Conservation (phyloP, 1,140 invertebrate species). For the Drosophila mojavensis region DNA sequence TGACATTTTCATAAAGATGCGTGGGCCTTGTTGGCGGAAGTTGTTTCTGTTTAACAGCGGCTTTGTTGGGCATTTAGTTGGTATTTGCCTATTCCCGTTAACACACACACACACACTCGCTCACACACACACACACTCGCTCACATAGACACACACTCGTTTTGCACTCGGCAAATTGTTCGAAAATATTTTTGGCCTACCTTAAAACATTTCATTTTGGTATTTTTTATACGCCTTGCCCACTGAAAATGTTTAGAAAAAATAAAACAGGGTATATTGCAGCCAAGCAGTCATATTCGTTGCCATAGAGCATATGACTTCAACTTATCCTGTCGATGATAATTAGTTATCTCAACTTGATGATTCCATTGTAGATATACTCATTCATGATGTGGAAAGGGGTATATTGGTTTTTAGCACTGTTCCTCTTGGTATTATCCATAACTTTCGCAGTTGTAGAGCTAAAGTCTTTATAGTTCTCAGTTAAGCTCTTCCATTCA, state of each 20-base stretch:
- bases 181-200: conserved; percentile 75
- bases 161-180: conserved; percentile 39
- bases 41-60: not conserved
- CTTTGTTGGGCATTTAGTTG: conserved; percentile 47
- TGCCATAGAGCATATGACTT: too few relatives aligned
- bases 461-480: too few relatives aligned
- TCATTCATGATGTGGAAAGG: too few relatives aligned
- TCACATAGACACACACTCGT: conserved; percentile 24
- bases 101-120: conserved; percentile 15
- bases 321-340: too few relatives aligned
- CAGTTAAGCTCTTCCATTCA: too few relatives aligned
- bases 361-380: too few relatives aligned
- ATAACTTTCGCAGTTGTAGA: too few relatives aligned
- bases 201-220: conserved; percentile 74
- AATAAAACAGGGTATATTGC: not conserved
- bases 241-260: not conserved
- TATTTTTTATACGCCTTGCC: conserved; percentile 34
- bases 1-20: conserved; percentile 78
- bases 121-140: conserved; percentile 26
- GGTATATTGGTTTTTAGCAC: too few relatives aligned
- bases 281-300: too few relatives aligned
- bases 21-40: not conserved
- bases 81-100: conserved; percentile 27
- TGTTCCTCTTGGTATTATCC: too few relatives aligned
- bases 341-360: too few relatives aligned